Base-by-base conservation (phyloP, 2,888 invertebrate genomes). In the Lasioglossum villosulum region DNA sequence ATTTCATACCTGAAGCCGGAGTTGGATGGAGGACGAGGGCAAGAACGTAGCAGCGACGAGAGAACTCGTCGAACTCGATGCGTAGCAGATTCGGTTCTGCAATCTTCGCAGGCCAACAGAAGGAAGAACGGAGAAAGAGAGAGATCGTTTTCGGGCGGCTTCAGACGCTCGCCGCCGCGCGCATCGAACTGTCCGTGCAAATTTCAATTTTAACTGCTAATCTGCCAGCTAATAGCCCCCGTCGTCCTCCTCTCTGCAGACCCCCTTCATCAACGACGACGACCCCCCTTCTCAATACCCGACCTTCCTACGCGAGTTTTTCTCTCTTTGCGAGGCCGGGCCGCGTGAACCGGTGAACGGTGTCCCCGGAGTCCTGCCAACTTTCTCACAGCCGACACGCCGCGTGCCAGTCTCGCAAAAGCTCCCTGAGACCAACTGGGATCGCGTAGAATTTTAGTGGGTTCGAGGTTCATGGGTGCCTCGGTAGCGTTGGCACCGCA, bases 111-210 rank as follows among this genome's bases (percentile, higher is more conserved):
- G 59, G 79, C 75, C 37, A 34, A 19, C 19, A 34, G 66, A 34
- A 37, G 19, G 66, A 68, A 8, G 19, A 37, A 68, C 66, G 10
- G 23, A 34, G 66, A 34, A 8, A 12, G 66, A 34, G 66, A 19
- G 34, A 23, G 82, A 88, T 73, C 88, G 83, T 84, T 86, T 89
- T 88, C 82, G 83, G 76, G 66, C 91, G n/a, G n/a, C 92, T 92
- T 96, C 96, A 16, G 96, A 96, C 0, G 96, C 95, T 19, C 96
- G 96, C 94, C 96, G 96, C 96, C 96, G 93, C 92, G 93, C 94
- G 93, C 94, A 94, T 93, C 94, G 93, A 94, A 94, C 94, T 93
- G 94, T 93, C 95, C 94, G 94, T 95, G 95, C 95, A 95, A 95
- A 95, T 95, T 94, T 95, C 95, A 94, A 95, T 94, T 94, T 95